Evolutionary conservation across 1,140 invertebrate genomes (phyloP), one percentile per base, ranked within the genome.

Genomic region (Drosophila pallidifrons): DNA sequence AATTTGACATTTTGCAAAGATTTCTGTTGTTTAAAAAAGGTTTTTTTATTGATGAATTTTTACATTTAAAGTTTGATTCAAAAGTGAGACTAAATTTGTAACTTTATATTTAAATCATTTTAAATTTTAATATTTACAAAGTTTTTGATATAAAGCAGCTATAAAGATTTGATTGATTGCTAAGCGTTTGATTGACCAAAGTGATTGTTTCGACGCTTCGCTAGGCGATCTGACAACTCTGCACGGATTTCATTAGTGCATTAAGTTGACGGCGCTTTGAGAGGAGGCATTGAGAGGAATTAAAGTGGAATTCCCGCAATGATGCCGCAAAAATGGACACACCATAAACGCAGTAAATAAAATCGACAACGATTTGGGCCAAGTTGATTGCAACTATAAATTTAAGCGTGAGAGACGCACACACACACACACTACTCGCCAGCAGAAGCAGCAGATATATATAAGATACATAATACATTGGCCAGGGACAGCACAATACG

Each of bases 301-400:
- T 45, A 41, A 74, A 54, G 61, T 28, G 35, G 32, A 43, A 64
- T 51, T 38, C 35, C 8, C 28, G 49, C 16, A 64, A 52, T 64
- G 61, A 54, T 25, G 15, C 49, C 47, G 16, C 61, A 64, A 64
- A 35, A 64, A 64, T 51, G 61, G 35, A 59, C 57, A 45, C 20
- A 46, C 32, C 54, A 57, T 57, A 20, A 52, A 52, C 15, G 49
- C 28, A 52, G 63, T 65, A 65, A 65, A 65, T 55, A 74, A 74
- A 74, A 60, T 59, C 43, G 60, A 63, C 41, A 61, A 45, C 55
- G 65, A 69, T 68, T 47, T 57, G 38, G 60, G n/a, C 41, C 65
- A 59, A 61, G 65, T 74, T 74, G 66, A 74, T 74, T 68, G 71
- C 71, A 74, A 74, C 71, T 74, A 68, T 69, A 74, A 55, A 68